phyloP scores from a whole-genome alignment of 2,113 vertebrate species.

The Pycnonotus jocosus region DNA sequence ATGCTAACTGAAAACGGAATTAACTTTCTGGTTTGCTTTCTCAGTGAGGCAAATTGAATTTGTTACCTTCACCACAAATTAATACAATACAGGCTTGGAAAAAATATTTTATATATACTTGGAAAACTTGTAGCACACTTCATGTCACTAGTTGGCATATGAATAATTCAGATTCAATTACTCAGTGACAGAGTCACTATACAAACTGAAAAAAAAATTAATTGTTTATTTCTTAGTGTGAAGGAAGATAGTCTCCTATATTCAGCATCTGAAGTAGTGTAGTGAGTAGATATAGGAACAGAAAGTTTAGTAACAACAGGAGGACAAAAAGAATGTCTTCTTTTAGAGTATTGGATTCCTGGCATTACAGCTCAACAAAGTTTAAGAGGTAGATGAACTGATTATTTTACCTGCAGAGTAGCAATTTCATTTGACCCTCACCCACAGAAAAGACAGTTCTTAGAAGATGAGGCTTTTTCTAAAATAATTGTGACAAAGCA shows the following conservation, averaged over 20 bases:
- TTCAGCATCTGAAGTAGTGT: not conserved
- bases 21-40: constrained; percentile 27
- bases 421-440: not conserved
- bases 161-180: constrained; percentile 48
- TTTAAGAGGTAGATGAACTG: not conserved
- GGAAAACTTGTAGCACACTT: not conserved
- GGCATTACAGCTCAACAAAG: not conserved
- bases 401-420: not conserved
- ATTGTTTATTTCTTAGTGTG: not conserved
- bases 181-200: not conserved
- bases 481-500: not conserved
- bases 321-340: not conserved
- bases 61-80: constrained; percentile 8
- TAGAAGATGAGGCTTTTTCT: not conserved
- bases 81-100: not conserved
- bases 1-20: not conserved
- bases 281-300: not conserved
- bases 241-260: not conserved
- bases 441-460: not conserved
- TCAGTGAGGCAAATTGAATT: constrained; percentile 8
- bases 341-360: not conserved
- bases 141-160: not conserved
- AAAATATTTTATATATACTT: not conserved
- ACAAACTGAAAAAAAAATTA: not conserved
- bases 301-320: not conserved